Base-by-base conservation (phyloP, 1,140 invertebrate genomes). In the Lordiphosa collinella region DNA sequence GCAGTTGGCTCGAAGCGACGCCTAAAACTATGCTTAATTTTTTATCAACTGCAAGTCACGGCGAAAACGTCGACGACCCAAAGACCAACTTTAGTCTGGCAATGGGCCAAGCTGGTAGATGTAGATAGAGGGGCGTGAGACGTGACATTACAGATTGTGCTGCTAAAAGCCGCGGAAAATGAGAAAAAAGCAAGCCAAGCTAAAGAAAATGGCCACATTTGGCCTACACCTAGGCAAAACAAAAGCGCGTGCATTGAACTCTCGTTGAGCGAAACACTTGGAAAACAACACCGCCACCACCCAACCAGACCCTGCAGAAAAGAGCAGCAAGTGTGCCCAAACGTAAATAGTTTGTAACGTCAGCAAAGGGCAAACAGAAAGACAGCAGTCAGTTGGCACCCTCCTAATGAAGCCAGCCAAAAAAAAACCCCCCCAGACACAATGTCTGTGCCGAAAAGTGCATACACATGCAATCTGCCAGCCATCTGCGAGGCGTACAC, bases 401-500 rank as follows among this genome's bases (percentile, higher is more conserved):
- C 50, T 70, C 54, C 74, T 79, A 79, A 79, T 79, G 74, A 79
- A 79, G 74, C 68, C 74, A 79, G 59, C 74, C 74, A 79, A 73
- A 79, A 56, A 66, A 69, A 54, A 53, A 11, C 10, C 40, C 41
- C 13, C 10, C 50, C 44, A 70, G 73, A 67, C 67, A 78, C 62
- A 62, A 51, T 71, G 73, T 72, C 72, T 69, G 61, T 69, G 61
- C 69, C 69, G 55, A 72, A 72, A 72, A 72, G 68, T 72, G 69
- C 69, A n/a, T n/a, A 72, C 25, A 43, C 49, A 56, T 48, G 61
- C 68, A 72, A 72, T 73, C 62, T 69, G 71, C 35, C 70, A 52
- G 71, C 72, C 78, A 80, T 75, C 76, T 80, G 76, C 46, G 71
- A 72, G 76, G 76, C 76, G 76, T 82, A 60, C 78, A 84, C 78